Base-by-base conservation (phyloP, 2,888 invertebrate species). In the Altica lythri region DNA sequence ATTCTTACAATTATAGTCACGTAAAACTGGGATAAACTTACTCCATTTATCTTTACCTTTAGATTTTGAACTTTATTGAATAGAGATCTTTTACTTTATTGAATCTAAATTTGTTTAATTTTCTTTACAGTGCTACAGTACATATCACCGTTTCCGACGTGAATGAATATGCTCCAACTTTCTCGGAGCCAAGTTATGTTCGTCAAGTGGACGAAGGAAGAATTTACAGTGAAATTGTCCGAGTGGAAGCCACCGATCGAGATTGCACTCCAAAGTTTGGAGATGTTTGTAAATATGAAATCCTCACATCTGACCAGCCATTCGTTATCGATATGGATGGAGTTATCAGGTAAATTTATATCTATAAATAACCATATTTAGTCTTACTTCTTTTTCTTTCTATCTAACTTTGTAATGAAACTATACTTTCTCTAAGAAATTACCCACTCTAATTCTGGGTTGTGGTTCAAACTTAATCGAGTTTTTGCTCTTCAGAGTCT, bases 221-320 rank as follows among this genome's bases (percentile, higher is more conserved):
- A 9, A 78, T 95, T 18, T 92, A 92, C 78, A 89, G 91, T 69
- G 92, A 94, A 75, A 90, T 98, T 59, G 84, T 96, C 13, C 85
- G 92, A 3, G 91, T 98, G 3, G 90, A 92, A 72, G 97, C 98
- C 2, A 86, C 88, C 0, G 98, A 98, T 75, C 83, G 90, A 46
- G 97, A 98, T 78, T 95, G 95, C 77, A 94, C 95, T n/a, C 92
- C 93, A 32, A 86, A 92, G 53, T 95, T 89, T 75, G 94, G 94
- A 1, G 94, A 95, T 74, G 94, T 98, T 48, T 98, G 98, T 86
- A 94, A 94, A 76, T 99, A 97, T 79, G 94, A 97, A 77, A 95
- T 98, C 62, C 81, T 95, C 44, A 95, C 93, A 0, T 86, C 88
- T 58, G 92, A 95, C 65, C 90, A 91, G 64, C 92, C 92, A 0